Evolutionary conservation across 2,797 vertebrate genomes (phyloP), one percentile per base, ranked within the genome.

Genomic region (Malacoctenus gilli): DNA sequence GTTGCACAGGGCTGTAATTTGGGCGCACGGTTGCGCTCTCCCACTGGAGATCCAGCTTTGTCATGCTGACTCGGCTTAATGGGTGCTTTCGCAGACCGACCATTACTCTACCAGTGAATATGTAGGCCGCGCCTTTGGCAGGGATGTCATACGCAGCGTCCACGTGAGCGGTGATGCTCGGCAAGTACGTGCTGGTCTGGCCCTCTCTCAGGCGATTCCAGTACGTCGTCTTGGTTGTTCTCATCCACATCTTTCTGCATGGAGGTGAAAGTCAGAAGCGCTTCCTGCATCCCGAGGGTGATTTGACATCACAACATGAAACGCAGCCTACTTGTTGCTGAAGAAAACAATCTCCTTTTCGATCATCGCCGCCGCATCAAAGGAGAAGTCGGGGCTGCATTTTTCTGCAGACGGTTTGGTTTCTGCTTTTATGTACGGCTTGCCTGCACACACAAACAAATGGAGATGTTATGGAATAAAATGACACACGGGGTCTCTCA

Each of bases 31-130:
- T 47, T 64, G 60, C 71, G 51, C 62, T 55, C 49, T 49, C 46
- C 52, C 7, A 16, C 57, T 74, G 61, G 48, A 82, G 68, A 81
- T 81, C 68, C 40, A 77, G 77, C 81, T 48, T 35, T 75, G 73
- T 84, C 75, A 87, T 85, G 79, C 79, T 76, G 75, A 80, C 69
- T 55, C 16, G n/a, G 39, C 31, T 54, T 77, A 75, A 82, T 51
- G 50, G 50, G 70, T 71, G 71, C 46, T 50, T 83, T 77, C 9
- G 31, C 64, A n/a, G n/a, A n/a, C 63, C 70, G 57, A 54, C 50
- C 70, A 78, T 80, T 79, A 82, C 75, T 70, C 40, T 85, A 89
- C 89, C 89, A 32, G 82, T 84, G 80, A 91, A 89, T 52, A 90
- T 59, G 69, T 77, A 87, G 10, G 68, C 58, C 79, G 61, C 72